phyloP scores from a whole-genome alignment of 2,888 invertebrate genomes.

The Capitulum mitella region DNA sequence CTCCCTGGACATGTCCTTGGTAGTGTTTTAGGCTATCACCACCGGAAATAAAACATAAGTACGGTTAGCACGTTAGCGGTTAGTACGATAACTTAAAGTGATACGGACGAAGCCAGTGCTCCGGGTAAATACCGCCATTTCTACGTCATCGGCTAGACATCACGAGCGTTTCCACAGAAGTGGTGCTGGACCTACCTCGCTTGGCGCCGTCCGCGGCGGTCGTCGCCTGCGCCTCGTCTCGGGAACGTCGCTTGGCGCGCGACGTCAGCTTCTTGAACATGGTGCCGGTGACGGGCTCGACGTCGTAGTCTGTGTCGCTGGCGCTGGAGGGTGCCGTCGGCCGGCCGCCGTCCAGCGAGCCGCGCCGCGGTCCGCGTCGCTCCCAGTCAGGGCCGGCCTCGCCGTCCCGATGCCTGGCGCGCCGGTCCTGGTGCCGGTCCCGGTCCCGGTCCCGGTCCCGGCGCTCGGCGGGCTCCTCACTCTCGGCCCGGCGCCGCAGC shows the following conservation, averaged over 20 bases:
- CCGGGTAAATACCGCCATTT: no score
- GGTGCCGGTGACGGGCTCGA: not conserved
- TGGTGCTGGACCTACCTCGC: slow-evolving; percentile 3
- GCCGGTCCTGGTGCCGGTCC: not conserved
- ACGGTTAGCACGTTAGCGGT: no score
- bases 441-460: not conserved
- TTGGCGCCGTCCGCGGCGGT: not conserved
- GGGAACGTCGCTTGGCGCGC: not conserved
- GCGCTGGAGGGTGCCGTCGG: not conserved
- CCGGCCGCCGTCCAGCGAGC: not conserved
- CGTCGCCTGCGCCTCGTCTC: not conserved
- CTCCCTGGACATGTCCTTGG: no score
- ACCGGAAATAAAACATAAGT: no score
- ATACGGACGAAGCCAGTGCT: no score
- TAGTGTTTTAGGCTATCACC: no score
- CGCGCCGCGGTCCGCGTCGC: not conserved
- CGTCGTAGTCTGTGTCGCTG: not conserved
- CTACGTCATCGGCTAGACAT: no score
- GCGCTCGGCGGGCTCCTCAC: not conserved
- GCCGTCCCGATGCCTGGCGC: not conserved
- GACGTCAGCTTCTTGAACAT: slow-evolving; percentile 2
- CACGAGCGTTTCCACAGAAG: no score
- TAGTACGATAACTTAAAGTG: no score
- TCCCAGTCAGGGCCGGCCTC: not conserved
- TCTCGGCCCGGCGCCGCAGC: not conserved